These are phyloP conservation scores for Phaethon lepturus DNA, from an alignment of 2,113 vertebrate genomes.

Conservation along the genomic window DNA sequence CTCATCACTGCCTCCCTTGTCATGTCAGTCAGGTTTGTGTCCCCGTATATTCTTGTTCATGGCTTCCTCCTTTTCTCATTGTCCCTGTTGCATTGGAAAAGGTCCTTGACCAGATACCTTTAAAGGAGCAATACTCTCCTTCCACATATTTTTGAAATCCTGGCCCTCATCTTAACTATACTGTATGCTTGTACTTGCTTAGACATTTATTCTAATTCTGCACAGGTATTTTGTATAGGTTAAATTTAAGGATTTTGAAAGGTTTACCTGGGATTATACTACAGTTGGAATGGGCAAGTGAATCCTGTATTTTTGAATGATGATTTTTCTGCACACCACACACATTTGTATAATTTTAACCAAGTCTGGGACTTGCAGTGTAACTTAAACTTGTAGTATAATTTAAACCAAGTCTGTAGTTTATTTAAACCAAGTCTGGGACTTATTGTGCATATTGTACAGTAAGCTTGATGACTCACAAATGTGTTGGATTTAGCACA, in stretches of 20 bases:
- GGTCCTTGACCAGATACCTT: not conserved
- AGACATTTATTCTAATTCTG: not conserved
- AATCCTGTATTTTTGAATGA: not conserved
- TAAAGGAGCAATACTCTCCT: not conserved
- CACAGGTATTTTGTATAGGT: not conserved
- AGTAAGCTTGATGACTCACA: not conserved
- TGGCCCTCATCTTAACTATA: not conserved
- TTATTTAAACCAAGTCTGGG: not conserved
- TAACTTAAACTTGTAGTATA: not conserved
- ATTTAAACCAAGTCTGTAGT: not conserved
- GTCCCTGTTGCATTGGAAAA: not conserved
- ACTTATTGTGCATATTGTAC: not conserved
- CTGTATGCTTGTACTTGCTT: not conserved
- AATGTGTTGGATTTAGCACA: not conserved
- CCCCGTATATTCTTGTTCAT: not conserved
- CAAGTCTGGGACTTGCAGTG: not conserved
- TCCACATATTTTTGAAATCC: not conserved
- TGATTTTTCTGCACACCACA: not conserved
- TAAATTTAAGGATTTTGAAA: not conserved
- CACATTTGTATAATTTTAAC: not conserved
- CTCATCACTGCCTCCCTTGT: not conserved
- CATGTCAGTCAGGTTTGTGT: not conserved
- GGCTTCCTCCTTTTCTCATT: not conserved
- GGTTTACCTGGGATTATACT: not conserved
- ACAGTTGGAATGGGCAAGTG: not conserved